Evolutionary conservation across 1,140 invertebrate genomes (phyloP).

Genomic region (Bicyclus anynana): DNA sequence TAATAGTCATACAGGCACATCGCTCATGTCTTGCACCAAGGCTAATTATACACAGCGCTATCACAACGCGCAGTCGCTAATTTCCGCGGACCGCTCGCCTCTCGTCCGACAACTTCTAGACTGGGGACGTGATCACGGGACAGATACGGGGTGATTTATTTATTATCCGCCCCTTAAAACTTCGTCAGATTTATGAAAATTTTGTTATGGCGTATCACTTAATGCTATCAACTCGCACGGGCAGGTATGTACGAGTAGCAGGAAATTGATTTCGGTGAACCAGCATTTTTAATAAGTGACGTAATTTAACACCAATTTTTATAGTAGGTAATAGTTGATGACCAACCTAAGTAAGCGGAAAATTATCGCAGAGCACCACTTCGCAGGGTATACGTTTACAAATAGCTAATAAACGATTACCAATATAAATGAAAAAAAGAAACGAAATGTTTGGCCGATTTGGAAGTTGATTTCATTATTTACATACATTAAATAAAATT

Average conservation of each 20-base stretch:
- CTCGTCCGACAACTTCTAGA: conserved; percentile 60
- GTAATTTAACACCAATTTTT: not conserved
- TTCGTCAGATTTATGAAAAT: conserved; percentile 28
- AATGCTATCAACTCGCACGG: conserved; percentile 8
- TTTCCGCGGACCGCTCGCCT: conserved; percentile 59
- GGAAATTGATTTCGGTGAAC: not conserved
- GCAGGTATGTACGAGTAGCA: not conserved
- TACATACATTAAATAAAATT: no score
- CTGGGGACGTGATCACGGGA: conserved; percentile 59
- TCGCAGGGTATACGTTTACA: no score
- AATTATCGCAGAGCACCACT: no score
- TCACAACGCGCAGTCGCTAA: conserved; percentile 70
- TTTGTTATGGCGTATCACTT: conserved; percentile 12
- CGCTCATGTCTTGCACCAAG: conserved; percentile 30
- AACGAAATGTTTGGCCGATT: no score
- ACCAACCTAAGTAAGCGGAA: no score
- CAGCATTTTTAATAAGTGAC: not conserved
- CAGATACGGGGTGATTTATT: conserved; percentile 59
- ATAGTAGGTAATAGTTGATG: no score
- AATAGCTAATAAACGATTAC: no score
- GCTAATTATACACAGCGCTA: conserved; percentile 59
- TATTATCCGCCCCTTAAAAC: conserved; percentile 34
- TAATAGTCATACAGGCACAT: not conserved
- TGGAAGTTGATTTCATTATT: no score
- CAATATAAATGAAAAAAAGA: no score